Percentiles rank a stretch among this genome's conserved stretches.
These are phyloP conservation scores for Balearica regulorum DNA, from an alignment of 2,797 vertebrate species.

Conservation along the genomic window DNA sequence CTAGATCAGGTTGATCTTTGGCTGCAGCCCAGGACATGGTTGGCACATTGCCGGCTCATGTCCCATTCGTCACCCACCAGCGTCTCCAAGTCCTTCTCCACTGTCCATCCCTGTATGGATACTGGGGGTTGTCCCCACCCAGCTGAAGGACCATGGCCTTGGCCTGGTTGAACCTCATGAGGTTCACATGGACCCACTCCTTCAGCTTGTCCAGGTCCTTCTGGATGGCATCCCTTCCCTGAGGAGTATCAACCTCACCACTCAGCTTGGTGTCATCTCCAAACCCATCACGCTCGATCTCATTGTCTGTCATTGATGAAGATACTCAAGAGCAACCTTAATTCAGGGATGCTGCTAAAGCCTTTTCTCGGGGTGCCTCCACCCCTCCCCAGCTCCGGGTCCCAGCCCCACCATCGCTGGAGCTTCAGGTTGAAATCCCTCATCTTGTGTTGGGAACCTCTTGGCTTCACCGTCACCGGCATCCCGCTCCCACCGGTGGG, in stretches of 20 bases:
- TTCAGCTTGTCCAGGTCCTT: background rate
- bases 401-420: background rate
- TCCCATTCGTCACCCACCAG: background rate
- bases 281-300: too few relatives aligned
- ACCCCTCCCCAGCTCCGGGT: too few relatives aligned
- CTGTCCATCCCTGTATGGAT: background rate
- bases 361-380: background rate
- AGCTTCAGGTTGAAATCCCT: background rate
- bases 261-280: background rate
- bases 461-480: background rate
- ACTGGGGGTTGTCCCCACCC: background rate
- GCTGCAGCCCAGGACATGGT: background rate
- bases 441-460: background rate
- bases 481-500: accelerated
- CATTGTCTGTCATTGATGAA: too few relatives aligned
- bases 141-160: background rate
- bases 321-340: background rate
- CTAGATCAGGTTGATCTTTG: background rate
- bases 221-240: background rate
- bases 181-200: background rate
- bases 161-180: background rate
- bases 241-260: background rate
- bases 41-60: background rate
- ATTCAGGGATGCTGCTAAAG: background rate
- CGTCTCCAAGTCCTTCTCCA: background rate